phyloP scores from a whole-genome alignment of 2,113 vertebrate species.

The Micronisus gabar region DNA sequence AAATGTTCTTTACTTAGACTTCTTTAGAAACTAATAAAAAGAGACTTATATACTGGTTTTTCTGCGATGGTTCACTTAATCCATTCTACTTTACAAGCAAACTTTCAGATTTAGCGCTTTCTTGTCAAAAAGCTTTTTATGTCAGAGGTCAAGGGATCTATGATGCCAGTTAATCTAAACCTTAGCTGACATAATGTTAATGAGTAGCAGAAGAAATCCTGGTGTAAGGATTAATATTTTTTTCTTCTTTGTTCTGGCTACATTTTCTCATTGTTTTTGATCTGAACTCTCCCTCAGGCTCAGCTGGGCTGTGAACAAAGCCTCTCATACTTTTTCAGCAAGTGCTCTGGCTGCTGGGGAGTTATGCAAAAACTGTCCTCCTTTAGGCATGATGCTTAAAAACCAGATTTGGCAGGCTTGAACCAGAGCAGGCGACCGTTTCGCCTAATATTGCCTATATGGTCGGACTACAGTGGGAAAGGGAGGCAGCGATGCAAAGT shows the following conservation, averaged over 20 bases:
- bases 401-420: not conserved
- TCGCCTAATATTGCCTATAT: not conserved
- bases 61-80: conserved; percentile 2
- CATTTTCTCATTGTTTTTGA: conserved; percentile 66
- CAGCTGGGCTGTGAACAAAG: conserved; percentile 57
- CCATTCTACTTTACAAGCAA: conserved; percentile 25
- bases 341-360: not conserved
- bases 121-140: conserved; percentile 55
- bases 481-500: not conserved
- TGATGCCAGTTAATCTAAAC: conserved; percentile 63
- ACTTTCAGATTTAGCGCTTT: conserved; percentile 40
- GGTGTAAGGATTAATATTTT: conserved; percentile 61
- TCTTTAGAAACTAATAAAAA: conserved; percentile 54
- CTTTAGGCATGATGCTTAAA: not conserved
- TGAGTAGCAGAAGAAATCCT: conserved; percentile 70
- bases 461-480: not conserved
- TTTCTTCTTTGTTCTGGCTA: conserved; percentile 56
- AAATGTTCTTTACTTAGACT: conserved; percentile 10
- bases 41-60: conserved; percentile 1
- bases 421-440: not conserved
- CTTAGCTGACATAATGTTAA: conserved; percentile 68
- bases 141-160: conserved; percentile 54
- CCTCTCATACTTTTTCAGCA: not conserved
- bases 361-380: not conserved
- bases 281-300: conserved; percentile 55